Percentiles rank a stretch among this genome's conserved stretches.
Conservation (phyloP, 1,140 invertebrate species). For the Psilanteris sp. region DNA sequence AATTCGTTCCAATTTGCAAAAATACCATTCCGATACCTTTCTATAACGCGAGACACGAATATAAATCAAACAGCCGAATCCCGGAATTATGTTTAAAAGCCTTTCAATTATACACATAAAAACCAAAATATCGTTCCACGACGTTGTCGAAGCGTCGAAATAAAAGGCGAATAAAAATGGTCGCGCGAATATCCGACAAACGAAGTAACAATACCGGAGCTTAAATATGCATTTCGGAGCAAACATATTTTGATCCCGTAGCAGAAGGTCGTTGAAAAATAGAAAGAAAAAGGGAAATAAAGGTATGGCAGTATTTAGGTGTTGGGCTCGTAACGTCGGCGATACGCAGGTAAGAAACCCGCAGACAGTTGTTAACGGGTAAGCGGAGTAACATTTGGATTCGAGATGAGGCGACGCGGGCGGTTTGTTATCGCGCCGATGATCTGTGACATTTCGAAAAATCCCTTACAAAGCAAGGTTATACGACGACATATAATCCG, state of each 20-base stretch:
- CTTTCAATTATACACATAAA: too few species aligned
- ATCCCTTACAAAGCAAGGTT: slow-evolving; percentile 61
- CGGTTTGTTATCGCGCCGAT: slow-evolving; percentile 71
- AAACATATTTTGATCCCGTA: slow-evolving; percentile 46
- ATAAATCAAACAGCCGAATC: too few species aligned
- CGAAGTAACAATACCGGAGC: too few species aligned
- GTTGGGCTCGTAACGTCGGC: slow-evolving; percentile 69
- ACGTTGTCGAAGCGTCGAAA: too few species aligned
- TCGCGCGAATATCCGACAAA: too few species aligned
- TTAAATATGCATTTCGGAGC: slow-evolving; percentile 23
- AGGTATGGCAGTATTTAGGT: slow-evolving; percentile 63
- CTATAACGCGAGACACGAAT: too few species aligned
- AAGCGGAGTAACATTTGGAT: slow-evolving; percentile 69
- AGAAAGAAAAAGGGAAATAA: slow-evolving; percentile 24
- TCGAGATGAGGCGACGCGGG: slow-evolving; percentile 69
- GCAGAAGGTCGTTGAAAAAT: slow-evolving; percentile 34
- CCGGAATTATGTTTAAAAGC: too few species aligned
- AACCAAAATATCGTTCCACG: too few species aligned
- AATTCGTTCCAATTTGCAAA: too few species aligned
- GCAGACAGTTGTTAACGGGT: slow-evolving; percentile 68
- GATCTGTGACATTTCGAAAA: slow-evolving; percentile 73
- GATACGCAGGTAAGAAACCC: slow-evolving; percentile 70
- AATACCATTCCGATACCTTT: too few species aligned
- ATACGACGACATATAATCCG: slow-evolving; percentile 65
- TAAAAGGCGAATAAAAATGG: too few species aligned